These are phyloP conservation scores for Rissa tridactyla DNA, from an alignment of 2,113 vertebrate species.

Conservation along the genomic window DNA sequence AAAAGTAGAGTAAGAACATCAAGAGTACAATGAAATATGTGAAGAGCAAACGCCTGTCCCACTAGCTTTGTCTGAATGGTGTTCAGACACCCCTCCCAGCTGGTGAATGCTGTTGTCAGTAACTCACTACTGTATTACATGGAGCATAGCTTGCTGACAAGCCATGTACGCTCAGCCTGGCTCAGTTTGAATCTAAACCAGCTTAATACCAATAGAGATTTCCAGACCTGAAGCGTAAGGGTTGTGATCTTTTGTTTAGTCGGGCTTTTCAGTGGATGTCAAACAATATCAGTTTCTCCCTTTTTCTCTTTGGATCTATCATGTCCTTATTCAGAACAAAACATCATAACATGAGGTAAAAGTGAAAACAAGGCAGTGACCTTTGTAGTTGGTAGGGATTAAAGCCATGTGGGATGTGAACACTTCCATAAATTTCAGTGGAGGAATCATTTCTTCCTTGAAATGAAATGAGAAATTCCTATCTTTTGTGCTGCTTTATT, in stretches of 20 bases:
- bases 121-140: background rate
- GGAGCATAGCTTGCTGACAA: background rate
- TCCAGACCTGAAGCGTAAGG: background rate
- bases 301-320: background rate
- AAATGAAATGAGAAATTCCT: background rate
- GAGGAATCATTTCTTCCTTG: background rate
- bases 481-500: background rate
- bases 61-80: accelerated
- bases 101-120: background rate
- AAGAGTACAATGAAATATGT: accelerated
- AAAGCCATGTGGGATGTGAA: background rate
- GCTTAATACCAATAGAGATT: background rate
- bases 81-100: background rate
- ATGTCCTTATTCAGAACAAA: background rate
- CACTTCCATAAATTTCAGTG: background rate
- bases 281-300: background rate
- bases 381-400: background rate
- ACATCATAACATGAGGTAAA: background rate
- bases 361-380: background rate
- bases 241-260: background rate
- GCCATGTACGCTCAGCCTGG: accelerated
- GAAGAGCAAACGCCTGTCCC: background rate
- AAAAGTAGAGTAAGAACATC: background rate
- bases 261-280: accelerated
- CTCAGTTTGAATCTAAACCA: background rate